A percentile compares a stretch with the other conserved stretches of the same genome.
phyloP scores from a whole-genome alignment of 2,113 vertebrate species.

The Barnardius zonarius region DNA sequence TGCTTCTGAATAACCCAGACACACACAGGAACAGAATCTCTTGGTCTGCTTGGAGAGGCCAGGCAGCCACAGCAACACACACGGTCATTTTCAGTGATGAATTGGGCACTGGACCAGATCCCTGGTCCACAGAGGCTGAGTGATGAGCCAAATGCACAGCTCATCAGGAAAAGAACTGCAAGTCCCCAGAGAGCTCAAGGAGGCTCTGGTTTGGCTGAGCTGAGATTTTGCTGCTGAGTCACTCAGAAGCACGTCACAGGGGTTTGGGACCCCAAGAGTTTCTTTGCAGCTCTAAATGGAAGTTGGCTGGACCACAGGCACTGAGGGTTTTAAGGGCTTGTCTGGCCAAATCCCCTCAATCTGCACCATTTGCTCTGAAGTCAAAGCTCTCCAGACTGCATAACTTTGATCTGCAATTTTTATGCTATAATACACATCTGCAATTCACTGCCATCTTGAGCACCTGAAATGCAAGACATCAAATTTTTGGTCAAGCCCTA shows the following conservation, averaged over 20 bases:
- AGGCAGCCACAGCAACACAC: not conserved
- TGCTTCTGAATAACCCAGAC: not conserved
- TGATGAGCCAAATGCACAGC: not conserved
- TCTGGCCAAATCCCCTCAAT: not conserved
- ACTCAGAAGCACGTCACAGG: not conserved
- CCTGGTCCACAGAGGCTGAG: not conserved
- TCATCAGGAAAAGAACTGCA: not conserved
- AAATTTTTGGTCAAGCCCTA: not conserved
- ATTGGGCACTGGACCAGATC: fast-evolving
- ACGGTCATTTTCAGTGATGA: fast-evolving
- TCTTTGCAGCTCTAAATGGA: not conserved
- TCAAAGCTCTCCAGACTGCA: not conserved
- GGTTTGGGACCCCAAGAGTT: not conserved
- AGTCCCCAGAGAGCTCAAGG: not conserved
- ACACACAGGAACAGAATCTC: not conserved
- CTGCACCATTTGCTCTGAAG: not conserved
- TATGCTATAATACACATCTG: not conserved
- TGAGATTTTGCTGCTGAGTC: not conserved
- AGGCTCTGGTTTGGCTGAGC: fast-evolving
- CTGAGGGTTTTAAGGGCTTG: fast-evolving
- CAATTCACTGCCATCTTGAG: not conserved
- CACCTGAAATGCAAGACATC: not conserved
- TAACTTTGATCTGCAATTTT: not conserved
- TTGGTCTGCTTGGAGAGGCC: not conserved
- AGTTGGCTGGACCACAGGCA: not conserved